phyloP scores from a whole-genome alignment of 2,888 invertebrate species.

The Drosophila dives region DNA sequence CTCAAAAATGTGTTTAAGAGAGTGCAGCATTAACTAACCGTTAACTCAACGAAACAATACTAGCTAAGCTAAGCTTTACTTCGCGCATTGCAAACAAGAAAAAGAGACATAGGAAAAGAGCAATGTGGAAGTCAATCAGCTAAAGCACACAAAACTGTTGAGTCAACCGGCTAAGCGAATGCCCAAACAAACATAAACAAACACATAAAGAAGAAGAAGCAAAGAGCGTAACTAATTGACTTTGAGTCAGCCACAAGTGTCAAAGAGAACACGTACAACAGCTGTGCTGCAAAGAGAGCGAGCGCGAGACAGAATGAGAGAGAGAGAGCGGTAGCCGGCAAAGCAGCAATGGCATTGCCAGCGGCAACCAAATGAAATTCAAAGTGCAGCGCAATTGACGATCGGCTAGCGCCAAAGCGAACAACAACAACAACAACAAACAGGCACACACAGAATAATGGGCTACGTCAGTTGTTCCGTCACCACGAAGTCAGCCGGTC shows the following conservation, averaged over 20 bases:
- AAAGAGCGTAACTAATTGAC: constrained; percentile 72
- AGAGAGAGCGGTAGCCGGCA: constrained; percentile 26
- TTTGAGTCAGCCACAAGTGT: constrained; percentile 53
- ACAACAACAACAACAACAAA: background rate
- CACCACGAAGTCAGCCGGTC: constrained; percentile 26
- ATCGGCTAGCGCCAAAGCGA: constrained; percentile 34
- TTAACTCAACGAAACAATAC: background rate
- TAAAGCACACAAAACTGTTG: constrained; percentile 25
- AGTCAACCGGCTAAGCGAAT: constrained; percentile 51
- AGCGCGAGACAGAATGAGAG: constrained; percentile 4
- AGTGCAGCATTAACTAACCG: constrained; percentile 1
- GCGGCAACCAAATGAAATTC: constrained; percentile 53
- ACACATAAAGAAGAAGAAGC: constrained; percentile 48
- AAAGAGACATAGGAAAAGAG: constrained; percentile 1
- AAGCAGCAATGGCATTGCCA: constrained; percentile 54
- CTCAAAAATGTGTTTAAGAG: background rate
- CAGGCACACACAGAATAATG: constrained; percentile 7
- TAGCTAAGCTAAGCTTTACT: constrained; percentile 6
- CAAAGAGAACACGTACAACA: constrained; percentile 45
- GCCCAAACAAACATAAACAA: constrained; percentile 65
- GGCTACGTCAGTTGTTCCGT: constrained; percentile 22
- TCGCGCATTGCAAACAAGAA: background rate
- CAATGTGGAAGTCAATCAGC: constrained; percentile 35
- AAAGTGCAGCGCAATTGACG: constrained; percentile 75
- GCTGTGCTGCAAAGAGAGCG: constrained; percentile 30